Evolutionary conservation across 2,888 invertebrate species (phyloP).

Genomic region (Sylvicola cinctus): DNA sequence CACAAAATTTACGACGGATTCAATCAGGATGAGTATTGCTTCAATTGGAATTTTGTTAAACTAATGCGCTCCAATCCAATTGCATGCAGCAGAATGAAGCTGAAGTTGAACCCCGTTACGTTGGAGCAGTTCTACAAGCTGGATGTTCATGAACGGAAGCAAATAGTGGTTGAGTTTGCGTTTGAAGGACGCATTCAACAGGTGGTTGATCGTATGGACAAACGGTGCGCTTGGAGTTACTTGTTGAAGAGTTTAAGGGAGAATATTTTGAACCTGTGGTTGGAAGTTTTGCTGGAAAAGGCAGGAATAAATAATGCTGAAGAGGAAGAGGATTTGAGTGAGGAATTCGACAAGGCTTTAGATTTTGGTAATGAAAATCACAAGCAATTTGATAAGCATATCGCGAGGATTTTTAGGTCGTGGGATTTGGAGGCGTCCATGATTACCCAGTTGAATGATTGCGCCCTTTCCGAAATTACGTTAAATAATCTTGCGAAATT

Average conservation of each 20-base stretch:
- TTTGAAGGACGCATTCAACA: constrained; percentile 18
- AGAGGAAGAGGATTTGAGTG: neutral
- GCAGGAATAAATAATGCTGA: neutral
- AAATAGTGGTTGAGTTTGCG: constrained; percentile 17
- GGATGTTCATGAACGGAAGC: constrained; percentile 15
- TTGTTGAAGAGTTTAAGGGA: constrained; percentile 12
- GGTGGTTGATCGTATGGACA: constrained; percentile 18
- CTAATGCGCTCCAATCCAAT: too few relatives aligned
- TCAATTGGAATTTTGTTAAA: too few relatives aligned
- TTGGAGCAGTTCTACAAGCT: constrained; percentile 19
- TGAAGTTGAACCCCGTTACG: constrained; percentile 14
- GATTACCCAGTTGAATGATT: constrained; percentile 10
- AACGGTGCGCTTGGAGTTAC: constrained; percentile 18
- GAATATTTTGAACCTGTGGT: constrained; percentile 12
- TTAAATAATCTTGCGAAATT: constrained; percentile 19
- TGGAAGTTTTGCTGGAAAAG: constrained; percentile 13
- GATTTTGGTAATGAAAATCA: too few relatives aligned
- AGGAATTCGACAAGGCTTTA: neutral
- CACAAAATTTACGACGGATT: constrained; percentile 25
- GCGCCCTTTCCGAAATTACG: neutral
- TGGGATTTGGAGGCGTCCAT: constrained; percentile 19
- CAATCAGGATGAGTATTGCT: too few relatives aligned
- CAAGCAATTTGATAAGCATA: too few relatives aligned
- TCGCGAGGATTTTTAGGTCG: neutral
- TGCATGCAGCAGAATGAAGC: constrained; percentile 8